Percentiles rank a stretch among this genome's conserved stretches.
phyloP scores from a whole-genome alignment of 2,113 vertebrate species.

The Brienomyrus brachyistius region DNA sequence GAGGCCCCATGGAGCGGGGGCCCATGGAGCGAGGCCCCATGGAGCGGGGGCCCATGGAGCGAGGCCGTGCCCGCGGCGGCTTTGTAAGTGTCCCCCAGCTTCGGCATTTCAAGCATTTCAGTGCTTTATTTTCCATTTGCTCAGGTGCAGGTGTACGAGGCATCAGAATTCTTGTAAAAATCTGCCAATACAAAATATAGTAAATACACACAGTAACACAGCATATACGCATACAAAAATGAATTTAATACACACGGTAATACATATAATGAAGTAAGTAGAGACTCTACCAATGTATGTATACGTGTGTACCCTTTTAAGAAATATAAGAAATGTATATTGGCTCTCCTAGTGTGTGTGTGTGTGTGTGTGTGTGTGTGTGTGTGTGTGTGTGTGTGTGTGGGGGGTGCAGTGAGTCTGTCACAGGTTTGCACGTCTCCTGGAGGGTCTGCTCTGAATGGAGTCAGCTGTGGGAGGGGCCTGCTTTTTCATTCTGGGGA shows the following conservation, averaged over 20 bases:
- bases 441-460: background rate
- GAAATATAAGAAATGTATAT: background rate
- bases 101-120: background rate
- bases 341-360: background rate
- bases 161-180: background rate
- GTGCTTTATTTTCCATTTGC: background rate
- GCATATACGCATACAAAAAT: no score
- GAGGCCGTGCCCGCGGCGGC: conserved; percentile 66
- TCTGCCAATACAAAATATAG: background rate
- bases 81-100: conserved; percentile 71
- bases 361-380: no score
- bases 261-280: background rate
- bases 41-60: conserved; percentile 57
- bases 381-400: no score
- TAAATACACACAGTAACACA: background rate
- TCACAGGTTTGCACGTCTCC: background rate
- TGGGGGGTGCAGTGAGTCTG: background rate
- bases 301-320: background rate
- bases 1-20: no score
- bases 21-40: no score
- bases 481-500: background rate
- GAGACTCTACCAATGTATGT: background rate
- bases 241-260: background rate
- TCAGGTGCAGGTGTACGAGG: background rate
- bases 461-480: background rate